These are phyloP conservation scores for Acropora tenuis DNA, from an alignment of 64 coral and sea anemone species.

Conservation along the genomic window DNA sequence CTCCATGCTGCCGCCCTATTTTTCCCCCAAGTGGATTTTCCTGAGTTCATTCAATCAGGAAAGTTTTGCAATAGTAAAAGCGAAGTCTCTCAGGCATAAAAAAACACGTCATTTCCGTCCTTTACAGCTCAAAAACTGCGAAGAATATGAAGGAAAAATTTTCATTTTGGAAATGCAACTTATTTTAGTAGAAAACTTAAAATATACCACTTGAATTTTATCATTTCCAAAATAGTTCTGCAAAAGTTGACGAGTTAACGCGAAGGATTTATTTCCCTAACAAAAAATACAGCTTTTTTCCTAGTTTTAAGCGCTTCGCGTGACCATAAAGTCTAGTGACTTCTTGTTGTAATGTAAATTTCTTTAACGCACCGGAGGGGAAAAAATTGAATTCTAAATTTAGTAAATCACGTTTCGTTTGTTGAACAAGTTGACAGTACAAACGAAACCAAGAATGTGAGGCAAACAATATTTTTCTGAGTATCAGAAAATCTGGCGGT, in stretches of 20 bases:
- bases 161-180: background rate
- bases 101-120: background rate
- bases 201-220: background rate
- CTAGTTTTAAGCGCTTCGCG: background rate
- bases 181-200: background rate
- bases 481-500: no score
- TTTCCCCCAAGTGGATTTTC: no score
- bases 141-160: background rate
- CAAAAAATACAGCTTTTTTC: background rate
- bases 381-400: background rate
- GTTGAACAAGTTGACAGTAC: background rate
- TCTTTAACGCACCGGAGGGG: no score
- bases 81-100: background rate
- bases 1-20: no score
- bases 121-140: background rate
- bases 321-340: background rate
- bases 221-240: background rate
- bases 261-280: background rate
- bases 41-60: no score
- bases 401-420: background rate
- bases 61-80: no score
- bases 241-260: background rate
- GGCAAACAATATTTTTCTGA: background rate
- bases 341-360: conserved; percentile 1
- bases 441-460: no score